Evolutionary conservation across 1,140 invertebrate genomes (phyloP).

Genomic region (Calliopsis andreniformis): DNA sequence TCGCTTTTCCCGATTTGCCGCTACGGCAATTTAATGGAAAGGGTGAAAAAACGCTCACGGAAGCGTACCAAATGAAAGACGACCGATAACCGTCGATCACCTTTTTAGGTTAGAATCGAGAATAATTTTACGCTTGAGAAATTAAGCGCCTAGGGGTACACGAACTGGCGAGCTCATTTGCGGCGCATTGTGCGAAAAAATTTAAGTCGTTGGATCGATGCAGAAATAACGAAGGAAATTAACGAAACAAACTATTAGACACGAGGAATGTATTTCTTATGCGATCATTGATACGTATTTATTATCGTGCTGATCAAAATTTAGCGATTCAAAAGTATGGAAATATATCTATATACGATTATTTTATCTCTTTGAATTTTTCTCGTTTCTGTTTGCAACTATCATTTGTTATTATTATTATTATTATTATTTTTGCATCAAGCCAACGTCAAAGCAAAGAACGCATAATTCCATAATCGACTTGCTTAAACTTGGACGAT

Average conservation of each 20-base stretch:
- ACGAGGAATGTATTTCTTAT: background rate
- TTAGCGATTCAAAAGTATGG: background rate
- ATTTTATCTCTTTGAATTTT: background rate
- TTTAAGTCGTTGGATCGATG: constrained; percentile 4
- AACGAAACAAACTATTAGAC: background rate
- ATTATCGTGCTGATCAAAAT: background rate
- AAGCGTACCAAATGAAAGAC: background rate
- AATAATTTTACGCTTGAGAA: background rate
- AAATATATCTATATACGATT: too few species aligned
- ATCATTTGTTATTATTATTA: background rate
- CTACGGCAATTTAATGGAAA: constrained; percentile 31
- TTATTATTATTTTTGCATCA: background rate
- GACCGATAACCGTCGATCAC: background rate
- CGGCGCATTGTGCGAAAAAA: constrained; percentile 9
- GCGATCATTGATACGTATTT: background rate
- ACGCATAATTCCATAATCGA: constrained; percentile 22
- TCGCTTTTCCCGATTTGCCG: constrained; percentile 22
- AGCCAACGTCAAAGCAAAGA: background rate
- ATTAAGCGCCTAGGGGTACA: background rate
- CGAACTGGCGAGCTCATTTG: constrained; percentile 1
- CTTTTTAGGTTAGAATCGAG: background rate
- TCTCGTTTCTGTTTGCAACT: background rate
- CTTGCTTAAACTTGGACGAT: constrained; percentile 29
- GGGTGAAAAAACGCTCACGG: background rate
- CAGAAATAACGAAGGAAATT: constrained; percentile 3